These are phyloP conservation scores for Penaeus chinensis DNA, from an alignment of 1,140 invertebrate species.

Conservation along the genomic window DNA sequence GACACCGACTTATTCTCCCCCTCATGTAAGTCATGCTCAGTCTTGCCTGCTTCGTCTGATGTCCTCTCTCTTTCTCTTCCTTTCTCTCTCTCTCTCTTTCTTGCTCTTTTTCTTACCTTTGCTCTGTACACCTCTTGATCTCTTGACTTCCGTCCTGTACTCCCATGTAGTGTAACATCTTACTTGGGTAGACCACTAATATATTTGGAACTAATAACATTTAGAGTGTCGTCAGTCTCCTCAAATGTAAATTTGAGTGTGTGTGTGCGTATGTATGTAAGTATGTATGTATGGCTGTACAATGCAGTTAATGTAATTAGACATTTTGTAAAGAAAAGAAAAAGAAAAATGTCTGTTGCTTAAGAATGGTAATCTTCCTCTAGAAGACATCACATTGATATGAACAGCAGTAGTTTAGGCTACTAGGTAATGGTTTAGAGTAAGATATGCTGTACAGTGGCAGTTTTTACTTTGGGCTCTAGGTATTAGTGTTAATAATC, in stretches of 20 bases:
- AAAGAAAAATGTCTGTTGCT: too few species aligned
- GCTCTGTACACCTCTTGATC: neutral
- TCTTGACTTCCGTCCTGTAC: neutral
- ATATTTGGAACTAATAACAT: neutral
- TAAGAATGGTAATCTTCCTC: too few species aligned
- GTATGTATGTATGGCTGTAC: neutral
- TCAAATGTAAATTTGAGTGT: neutral
- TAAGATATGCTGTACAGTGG: too few species aligned
- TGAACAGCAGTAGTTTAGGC: too few species aligned
- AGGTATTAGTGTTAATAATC: too few species aligned
- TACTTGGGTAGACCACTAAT: neutral
- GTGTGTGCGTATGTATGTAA: slow-evolving; percentile 16
- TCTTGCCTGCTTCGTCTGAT: slow-evolving; percentile 55
- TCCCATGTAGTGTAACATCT: neutral
- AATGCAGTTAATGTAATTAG: neutral
- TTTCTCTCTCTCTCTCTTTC: neutral
- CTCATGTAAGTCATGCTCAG: slow-evolving; percentile 60
- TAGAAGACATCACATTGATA: too few species aligned
- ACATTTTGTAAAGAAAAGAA: too few species aligned
- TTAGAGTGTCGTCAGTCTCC: slow-evolving; percentile 4
- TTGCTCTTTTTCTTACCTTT: neutral
- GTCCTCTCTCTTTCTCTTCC: slow-evolving; percentile 19
- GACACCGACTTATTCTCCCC: slow-evolving; percentile 63
- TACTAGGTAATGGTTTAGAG: too few species aligned
- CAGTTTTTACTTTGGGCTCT: too few species aligned